Conservation (phyloP, 1,140 invertebrate species). For the Dendroctonus ponderosae region DNA sequence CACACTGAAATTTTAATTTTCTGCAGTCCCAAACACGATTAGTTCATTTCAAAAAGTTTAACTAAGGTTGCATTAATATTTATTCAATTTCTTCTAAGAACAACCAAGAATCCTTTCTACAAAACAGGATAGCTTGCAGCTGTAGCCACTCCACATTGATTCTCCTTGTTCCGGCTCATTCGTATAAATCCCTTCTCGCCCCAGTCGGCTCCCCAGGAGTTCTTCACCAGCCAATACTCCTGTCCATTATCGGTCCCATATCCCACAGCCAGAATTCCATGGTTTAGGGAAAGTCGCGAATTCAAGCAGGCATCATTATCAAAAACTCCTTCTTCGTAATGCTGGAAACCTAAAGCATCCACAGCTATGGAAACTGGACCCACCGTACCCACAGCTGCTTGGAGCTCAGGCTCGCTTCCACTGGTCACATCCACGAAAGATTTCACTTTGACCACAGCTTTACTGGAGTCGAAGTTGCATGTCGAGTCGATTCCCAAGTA, state of each 20-base stretch:
- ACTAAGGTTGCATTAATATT: too few relatives aligned
- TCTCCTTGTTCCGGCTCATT: slow-evolving; percentile 24
- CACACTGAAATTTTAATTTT: too few relatives aligned
- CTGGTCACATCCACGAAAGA: slow-evolving; percentile 9
- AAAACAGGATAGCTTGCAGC: slow-evolving; percentile 27
- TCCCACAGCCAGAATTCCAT: slow-evolving; percentile 37
- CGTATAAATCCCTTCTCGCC: slow-evolving; percentile 36
- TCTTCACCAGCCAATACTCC: slow-evolving; percentile 39
- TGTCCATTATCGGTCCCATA: slow-evolving; percentile 30
- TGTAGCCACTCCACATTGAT: slow-evolving; percentile 35
- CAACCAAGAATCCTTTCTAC: neutral
- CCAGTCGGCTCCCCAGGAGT: slow-evolving; percentile 37
- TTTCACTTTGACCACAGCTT: slow-evolving; percentile 3
- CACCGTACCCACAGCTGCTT: slow-evolving; percentile 14
- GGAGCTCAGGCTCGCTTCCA: slow-evolving; percentile 10
- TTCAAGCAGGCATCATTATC: slow-evolving; percentile 14
- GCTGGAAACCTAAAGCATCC: slow-evolving; percentile 63
- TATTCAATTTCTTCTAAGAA: neutral
- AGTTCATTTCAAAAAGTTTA: too few relatives aligned
- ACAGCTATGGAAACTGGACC: slow-evolving; percentile 84
- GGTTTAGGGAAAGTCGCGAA: slow-evolving; percentile 14
- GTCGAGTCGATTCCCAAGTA: slow-evolving; percentile 2
- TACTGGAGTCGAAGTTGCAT: slow-evolving; percentile 2
- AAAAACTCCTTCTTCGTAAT: slow-evolving; percentile 34
- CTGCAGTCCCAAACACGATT: too few relatives aligned